These are phyloP conservation scores for Panulirus ornatus DNA, from an alignment of 1,140 invertebrate genomes.

Conservation along the genomic window DNA sequence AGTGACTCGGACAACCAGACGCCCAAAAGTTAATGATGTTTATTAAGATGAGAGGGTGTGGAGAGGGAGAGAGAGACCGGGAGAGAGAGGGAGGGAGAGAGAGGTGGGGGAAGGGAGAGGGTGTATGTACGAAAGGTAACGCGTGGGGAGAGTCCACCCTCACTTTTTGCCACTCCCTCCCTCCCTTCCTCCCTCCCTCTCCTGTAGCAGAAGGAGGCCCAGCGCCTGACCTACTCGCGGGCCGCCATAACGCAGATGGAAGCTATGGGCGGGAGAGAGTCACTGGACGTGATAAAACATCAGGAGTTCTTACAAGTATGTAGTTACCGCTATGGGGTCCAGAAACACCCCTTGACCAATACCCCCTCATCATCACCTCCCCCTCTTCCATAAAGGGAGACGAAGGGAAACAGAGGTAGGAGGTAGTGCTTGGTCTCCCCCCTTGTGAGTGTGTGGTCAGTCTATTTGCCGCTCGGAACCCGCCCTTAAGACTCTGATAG, in stretches of 20 bases:
- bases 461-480: background rate
- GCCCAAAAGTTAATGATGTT: too few species aligned
- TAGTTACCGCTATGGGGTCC: background rate
- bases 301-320: conserved; percentile 18
- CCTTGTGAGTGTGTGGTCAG: background rate
- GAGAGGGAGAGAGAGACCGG: background rate
- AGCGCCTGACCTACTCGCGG: too few species aligned
- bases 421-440: background rate
- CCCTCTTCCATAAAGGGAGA: background rate
- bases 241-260: too few species aligned
- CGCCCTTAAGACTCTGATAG: background rate
- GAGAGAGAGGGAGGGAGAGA: background rate
- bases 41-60: background rate
- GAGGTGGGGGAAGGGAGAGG: background rate
- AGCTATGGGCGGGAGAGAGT: background rate
- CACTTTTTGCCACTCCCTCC: too few species aligned
- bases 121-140: background rate
- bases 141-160: too few species aligned
- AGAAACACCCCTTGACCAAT: too few species aligned
- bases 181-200: too few species aligned
- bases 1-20: too few species aligned
- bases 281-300: conserved; percentile 41
- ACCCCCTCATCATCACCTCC: too few species aligned
- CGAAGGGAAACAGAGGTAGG: background rate
- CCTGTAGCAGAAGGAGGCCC: too few species aligned